A percentile compares a stretch with the other conserved stretches of the same genome.
These are phyloP conservation scores for Discoglossus pictus DNA, from an alignment of 2,797 vertebrate genomes.

Conservation along the genomic window DNA sequence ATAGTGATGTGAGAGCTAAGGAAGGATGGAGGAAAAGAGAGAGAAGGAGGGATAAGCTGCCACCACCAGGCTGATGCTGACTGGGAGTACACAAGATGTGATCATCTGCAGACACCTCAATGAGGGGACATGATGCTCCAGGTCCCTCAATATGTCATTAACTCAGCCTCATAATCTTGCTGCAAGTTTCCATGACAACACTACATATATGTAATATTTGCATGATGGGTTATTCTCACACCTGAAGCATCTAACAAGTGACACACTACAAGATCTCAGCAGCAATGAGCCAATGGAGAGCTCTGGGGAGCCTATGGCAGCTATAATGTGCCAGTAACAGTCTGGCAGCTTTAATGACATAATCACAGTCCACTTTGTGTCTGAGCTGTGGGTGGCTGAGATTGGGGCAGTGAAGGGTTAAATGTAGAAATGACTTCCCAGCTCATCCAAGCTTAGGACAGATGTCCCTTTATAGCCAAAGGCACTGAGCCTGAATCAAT, in stretches of 20 bases:
- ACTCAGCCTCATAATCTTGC: constrained; percentile 1
- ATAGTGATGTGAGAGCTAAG: no score
- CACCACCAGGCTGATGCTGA: constrained; percentile 17
- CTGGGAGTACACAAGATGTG: no score
- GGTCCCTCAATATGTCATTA: constrained; percentile 18
- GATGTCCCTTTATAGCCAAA: constrained; percentile 43
- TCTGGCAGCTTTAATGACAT: no score
- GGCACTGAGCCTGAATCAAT: constrained; percentile 29
- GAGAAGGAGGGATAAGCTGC: constrained; percentile 31
- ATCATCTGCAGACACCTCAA: constrained; percentile 9
- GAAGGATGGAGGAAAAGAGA: constrained; percentile 28
- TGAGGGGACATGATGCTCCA: constrained; percentile 8
- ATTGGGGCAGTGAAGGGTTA: constrained; percentile 28
- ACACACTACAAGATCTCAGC: constrained; percentile 16
- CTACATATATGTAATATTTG: constrained; percentile 10
- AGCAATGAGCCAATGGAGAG: constrained; percentile 4
- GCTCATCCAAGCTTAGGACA: constrained; percentile 35
- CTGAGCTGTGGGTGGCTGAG: neutral
- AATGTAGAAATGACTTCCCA: constrained; percentile 18
- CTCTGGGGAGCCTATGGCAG: no score
- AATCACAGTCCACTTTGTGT: no score
- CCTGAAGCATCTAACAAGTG: constrained; percentile 29
- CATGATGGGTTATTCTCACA: constrained; percentile 17
- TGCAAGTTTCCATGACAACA: constrained; percentile 42
- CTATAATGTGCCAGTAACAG: no score